Evolutionary conservation across 2,797 vertebrate genomes (phyloP).

Genomic region (Microcaecilia unicolor): DNA sequence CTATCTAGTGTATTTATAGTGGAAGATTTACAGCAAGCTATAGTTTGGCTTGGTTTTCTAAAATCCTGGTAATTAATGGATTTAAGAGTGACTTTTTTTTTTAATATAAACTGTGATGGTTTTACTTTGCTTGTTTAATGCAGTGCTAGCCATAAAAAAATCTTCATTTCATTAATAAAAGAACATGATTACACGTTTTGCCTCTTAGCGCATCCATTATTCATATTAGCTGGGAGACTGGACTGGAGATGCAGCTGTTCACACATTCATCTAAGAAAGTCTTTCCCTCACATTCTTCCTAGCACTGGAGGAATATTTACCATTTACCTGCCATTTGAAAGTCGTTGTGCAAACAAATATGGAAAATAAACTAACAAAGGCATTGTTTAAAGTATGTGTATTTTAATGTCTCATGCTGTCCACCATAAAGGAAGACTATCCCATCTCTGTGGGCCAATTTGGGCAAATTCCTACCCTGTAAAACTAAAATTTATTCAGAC

Average conservation of each 20-base stretch:
- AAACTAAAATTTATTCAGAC: too few relatives aligned
- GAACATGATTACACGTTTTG: constrained; percentile 44
- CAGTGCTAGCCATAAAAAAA: constrained; percentile 39
- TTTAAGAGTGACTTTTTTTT: constrained; percentile 41
- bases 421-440: too few relatives aligned
- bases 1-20: too few relatives aligned
- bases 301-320: constrained; percentile 20
- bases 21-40: too few relatives aligned
- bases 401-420: too few relatives aligned
- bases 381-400: too few relatives aligned
- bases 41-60: constrained; percentile 20
- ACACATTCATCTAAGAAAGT: constrained; percentile 32
- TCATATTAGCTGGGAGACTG: constrained; percentile 39
- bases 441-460: too few relatives aligned
- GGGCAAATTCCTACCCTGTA: too few relatives aligned
- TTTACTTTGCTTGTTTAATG: constrained; percentile 37
- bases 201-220: constrained; percentile 49
- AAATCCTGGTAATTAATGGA: constrained; percentile 33
- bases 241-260: constrained; percentile 34
- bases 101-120: constrained; percentile 23
- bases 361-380: constrained; percentile 7
- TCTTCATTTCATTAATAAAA: constrained; percentile 58
- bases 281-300: background rate
- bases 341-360: constrained; percentile 11
- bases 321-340: constrained; percentile 19